Percentiles rank a stretch among this genome's conserved stretches.
Conservation (phyloP, 2,113 vertebrate genomes). For the Hippolais icterina region DNA sequence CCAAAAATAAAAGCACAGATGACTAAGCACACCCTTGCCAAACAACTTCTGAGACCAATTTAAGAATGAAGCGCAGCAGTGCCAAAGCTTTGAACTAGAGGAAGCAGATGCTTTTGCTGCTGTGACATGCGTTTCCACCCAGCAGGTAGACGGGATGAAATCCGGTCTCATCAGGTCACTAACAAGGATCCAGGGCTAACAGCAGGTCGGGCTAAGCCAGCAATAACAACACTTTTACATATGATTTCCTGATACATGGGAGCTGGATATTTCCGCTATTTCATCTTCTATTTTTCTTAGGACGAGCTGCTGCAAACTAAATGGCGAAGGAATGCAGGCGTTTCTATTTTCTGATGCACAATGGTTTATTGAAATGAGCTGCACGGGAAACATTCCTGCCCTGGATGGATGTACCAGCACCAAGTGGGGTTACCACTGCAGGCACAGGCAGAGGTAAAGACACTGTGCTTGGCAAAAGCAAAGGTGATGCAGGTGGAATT, state of each 20-base stretch:
- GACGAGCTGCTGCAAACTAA: conserved; percentile 47
- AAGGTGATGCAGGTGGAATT: background rate
- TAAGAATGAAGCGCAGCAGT: conserved; percentile 48
- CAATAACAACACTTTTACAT: conserved; percentile 64
- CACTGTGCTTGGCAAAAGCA: background rate
- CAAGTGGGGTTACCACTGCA: background rate
- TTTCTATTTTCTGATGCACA: conserved; percentile 47
- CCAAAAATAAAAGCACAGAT: conserved; percentile 60
- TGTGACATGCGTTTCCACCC: conserved; percentile 67
- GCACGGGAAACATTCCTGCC: conserved; percentile 7
- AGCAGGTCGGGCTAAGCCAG: conserved; percentile 52
- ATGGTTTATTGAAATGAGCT: conserved; percentile 40
- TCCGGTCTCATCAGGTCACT: conserved; percentile 56
- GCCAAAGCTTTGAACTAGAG: conserved; percentile 68
- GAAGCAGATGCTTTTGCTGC: conserved; percentile 68
- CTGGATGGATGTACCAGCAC: background rate
- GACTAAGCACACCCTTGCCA: conserved; percentile 53
- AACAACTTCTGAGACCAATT: conserved; percentile 66
- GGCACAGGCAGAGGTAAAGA: background rate
- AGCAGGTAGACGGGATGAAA: conserved; percentile 63
- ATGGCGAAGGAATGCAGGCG: conserved; percentile 49
- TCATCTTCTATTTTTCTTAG: conserved; percentile 65
- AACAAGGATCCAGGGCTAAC: conserved; percentile 35
- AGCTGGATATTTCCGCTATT: conserved; percentile 58
- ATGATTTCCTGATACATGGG: conserved; percentile 57